phyloP scores from a whole-genome alignment of 2,888 invertebrate species.

The Dynastes maya region DNA sequence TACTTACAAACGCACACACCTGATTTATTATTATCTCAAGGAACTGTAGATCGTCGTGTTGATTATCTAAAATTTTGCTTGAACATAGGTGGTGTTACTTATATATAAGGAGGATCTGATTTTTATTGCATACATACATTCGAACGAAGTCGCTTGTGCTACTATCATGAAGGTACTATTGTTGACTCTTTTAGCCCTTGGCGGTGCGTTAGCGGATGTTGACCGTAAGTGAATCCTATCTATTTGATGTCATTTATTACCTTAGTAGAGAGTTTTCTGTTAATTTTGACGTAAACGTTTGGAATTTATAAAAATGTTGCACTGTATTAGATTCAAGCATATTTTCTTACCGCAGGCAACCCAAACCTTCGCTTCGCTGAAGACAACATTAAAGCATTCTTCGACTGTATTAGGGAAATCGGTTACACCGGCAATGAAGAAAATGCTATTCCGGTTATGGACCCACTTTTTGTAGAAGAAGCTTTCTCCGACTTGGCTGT shows the following conservation, averaged over 20 bases:
- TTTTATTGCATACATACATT: not conserved
- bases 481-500: not conserved
- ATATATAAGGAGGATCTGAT: not conserved
- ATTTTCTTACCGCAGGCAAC: not conserved
- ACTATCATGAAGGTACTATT: not conserved
- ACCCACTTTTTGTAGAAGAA: not conserved
- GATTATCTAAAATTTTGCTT: conserved; percentile 5
- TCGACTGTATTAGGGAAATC: not conserved
- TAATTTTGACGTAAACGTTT: not conserved
- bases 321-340: not conserved
- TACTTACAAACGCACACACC: not conserved
- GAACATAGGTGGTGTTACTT: not conserved
- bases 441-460: not conserved
- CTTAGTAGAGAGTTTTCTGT: not conserved
- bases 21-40: not conserved
- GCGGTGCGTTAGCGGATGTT: not conserved
- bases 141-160: not conserved
- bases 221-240: not conserved
- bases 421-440: not conserved
- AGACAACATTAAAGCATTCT: not conserved
- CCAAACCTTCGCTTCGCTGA: too few species aligned
- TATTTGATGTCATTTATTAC: not conserved
- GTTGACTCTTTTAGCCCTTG: not conserved
- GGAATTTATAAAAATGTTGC: too few species aligned
- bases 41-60: not conserved